Conservation (phyloP, 2,888 invertebrate genomes). For the Thymelicus acteon region DNA sequence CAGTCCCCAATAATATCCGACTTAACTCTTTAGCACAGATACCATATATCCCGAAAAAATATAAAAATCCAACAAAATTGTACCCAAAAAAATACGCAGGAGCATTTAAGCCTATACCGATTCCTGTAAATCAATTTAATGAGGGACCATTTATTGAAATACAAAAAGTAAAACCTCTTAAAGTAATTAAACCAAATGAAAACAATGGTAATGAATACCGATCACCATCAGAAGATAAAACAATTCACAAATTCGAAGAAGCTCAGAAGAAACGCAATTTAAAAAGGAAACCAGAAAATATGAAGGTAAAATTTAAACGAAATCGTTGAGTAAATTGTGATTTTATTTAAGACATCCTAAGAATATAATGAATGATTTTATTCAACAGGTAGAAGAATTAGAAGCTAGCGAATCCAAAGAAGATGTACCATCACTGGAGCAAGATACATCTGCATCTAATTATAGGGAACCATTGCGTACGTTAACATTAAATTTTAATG, state of each 20-base stretch:
- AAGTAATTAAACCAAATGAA: constrained; percentile 65
- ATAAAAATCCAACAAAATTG: constrained; percentile 77
- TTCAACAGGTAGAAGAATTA: constrained; percentile 17
- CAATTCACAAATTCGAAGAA: constrained; percentile 74
- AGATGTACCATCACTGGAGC: constrained; percentile 59
- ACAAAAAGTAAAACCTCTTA: constrained; percentile 75
- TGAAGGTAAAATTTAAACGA: constrained; percentile 39
- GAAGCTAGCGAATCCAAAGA: constrained; percentile 41
- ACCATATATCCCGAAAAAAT: constrained; percentile 46
- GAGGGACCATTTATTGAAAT: constrained; percentile 60
- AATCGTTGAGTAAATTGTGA: not conserved
- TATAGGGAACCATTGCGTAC: constrained; percentile 70
- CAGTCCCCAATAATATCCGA: constrained; percentile 38
- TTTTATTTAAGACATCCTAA: not conserved
- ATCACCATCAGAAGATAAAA: constrained; percentile 64
- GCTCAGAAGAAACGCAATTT: constrained; percentile 79
- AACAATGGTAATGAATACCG: constrained; percentile 58
- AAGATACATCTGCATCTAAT: constrained; percentile 71
- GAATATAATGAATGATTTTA: not conserved
- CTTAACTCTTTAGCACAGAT: constrained; percentile 60
- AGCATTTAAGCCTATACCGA: constrained; percentile 75
- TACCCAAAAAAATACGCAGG: constrained; percentile 86
- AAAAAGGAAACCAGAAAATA: constrained; percentile 57
- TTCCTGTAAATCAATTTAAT: constrained; percentile 67
- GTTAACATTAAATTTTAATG: not conserved